phyloP scores from a whole-genome alignment of 2,113 vertebrate genomes.

The Daboia siamensis region DNA sequence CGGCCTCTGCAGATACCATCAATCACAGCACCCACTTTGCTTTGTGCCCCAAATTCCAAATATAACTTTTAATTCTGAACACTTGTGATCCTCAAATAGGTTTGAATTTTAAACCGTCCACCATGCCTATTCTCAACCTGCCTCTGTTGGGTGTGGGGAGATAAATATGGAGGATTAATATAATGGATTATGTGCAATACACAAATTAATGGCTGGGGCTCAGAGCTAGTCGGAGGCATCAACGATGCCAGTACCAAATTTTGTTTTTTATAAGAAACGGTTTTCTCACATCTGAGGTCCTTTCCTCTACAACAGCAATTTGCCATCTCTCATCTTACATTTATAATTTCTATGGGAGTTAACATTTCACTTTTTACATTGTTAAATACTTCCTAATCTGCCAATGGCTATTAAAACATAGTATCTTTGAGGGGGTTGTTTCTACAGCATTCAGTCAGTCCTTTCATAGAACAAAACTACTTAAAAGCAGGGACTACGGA shows the following conservation, averaged over 20 bases:
- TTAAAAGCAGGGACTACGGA: background rate
- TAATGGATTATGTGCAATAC: background rate
- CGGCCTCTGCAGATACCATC: background rate
- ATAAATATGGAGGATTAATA: background rate
- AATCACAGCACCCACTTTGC: background rate
- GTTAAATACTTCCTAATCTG: background rate
- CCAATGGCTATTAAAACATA: background rate
- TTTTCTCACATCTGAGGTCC: background rate
- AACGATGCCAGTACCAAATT: background rate
- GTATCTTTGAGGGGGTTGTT: background rate
- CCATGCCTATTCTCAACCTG: background rate
- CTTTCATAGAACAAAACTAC: background rate
- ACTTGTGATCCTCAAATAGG: background rate
- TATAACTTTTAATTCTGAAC: background rate
- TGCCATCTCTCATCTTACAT: background rate
- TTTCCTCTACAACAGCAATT: background rate
- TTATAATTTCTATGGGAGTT: background rate
- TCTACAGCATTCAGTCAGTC: background rate
- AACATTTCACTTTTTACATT: background rate
- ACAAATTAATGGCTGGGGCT: background rate
- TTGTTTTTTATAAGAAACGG: background rate
- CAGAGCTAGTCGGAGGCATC: background rate
- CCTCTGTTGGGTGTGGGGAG: background rate
- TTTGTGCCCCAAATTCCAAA: background rate
- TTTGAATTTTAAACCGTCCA: background rate